Conservation (phyloP, 2,113 vertebrate genomes). For the Megaptera novaeangliae region DNA sequence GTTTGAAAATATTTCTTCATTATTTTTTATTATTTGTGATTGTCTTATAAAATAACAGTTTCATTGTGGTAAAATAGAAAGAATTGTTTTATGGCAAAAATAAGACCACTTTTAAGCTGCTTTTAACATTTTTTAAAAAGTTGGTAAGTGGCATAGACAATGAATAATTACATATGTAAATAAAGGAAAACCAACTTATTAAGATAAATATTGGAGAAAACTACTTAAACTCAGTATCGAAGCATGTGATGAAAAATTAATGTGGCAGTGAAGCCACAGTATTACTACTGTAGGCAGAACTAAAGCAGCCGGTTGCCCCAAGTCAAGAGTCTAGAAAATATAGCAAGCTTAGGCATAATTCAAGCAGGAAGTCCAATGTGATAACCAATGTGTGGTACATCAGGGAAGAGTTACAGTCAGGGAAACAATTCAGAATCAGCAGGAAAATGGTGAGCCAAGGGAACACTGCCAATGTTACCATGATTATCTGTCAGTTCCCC, state of each 20-base stretch:
- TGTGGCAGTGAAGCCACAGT: background rate
- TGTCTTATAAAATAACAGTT: background rate
- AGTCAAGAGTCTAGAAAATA: background rate
- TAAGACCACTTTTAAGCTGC: background rate
- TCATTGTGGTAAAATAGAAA: background rate
- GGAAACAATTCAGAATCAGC: background rate
- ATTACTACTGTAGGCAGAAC: background rate
- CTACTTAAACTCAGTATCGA: background rate
- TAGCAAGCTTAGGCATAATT: background rate
- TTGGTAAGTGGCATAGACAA: background rate
- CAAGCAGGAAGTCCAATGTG: background rate
- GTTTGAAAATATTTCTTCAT: background rate
- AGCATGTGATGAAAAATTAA: background rate
- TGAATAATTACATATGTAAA: background rate
- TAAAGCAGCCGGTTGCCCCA: background rate
- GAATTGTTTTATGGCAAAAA: background rate
- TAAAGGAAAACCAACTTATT: background rate
- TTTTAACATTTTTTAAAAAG: background rate
- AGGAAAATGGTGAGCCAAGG: background rate
- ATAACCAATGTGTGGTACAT: background rate
- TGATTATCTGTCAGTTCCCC: background rate
- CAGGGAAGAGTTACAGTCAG: background rate
- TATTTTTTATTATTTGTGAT: background rate
- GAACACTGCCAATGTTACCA: background rate
- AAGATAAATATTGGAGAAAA: background rate